Conservation (phyloP, 2,797 vertebrate species). For the Esox masquinongy region DNA sequence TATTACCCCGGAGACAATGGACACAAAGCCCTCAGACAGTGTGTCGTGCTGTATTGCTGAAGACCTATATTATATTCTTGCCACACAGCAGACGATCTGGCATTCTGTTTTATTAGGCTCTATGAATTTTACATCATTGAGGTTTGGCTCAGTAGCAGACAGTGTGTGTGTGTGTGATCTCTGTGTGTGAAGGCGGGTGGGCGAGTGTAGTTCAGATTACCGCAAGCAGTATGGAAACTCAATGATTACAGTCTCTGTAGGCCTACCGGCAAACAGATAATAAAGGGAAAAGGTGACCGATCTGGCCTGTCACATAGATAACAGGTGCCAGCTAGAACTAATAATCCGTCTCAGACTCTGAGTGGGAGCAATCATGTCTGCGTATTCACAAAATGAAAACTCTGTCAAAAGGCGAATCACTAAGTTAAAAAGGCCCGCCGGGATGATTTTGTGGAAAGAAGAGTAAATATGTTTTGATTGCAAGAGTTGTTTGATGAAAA, state of each 20-base stretch:
- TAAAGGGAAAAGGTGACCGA: constrained; percentile 10
- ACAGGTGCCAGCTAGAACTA: constrained; percentile 17
- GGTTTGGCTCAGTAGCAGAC: background rate
- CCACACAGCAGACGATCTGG: background rate
- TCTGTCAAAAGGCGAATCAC: constrained; percentile 13
- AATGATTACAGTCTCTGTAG: constrained; percentile 16
- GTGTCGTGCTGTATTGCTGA: background rate
- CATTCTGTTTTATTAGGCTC: constrained; percentile 6
- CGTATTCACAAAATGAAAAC: background rate
- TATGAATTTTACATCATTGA: constrained; percentile 9
- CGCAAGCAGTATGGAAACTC: constrained; percentile 4
- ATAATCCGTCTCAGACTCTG: background rate
- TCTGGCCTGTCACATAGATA: constrained; percentile 1
- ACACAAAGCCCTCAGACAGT: background rate
- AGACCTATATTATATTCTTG: background rate
- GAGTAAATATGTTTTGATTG: constrained; percentile 35
- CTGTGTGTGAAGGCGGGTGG: constrained; percentile 1
- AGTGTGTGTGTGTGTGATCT: background rate
- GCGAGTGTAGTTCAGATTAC: background rate
- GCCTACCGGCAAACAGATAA: constrained; percentile 3
- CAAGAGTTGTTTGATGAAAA: constrained; percentile 22
- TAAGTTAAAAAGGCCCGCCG: constrained; percentile 9
- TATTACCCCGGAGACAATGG: background rate
- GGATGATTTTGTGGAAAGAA: constrained; percentile 12
- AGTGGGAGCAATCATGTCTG: constrained; percentile 32